Base-by-base conservation (phyloP, 2,797 vertebrate genomes). In the Sebastiscus tertius region DNA sequence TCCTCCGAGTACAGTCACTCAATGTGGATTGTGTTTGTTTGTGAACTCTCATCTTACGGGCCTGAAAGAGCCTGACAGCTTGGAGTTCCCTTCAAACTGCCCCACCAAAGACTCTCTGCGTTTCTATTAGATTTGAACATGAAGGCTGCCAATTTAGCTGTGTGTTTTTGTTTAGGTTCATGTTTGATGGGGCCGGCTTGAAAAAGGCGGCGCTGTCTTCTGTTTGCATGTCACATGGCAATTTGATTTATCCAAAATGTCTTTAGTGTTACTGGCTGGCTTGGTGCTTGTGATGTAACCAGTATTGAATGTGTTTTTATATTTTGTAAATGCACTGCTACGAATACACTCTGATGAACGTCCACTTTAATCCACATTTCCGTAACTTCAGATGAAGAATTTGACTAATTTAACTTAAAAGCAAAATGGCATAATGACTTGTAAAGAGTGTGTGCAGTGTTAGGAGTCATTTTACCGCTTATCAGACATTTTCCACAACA, bases 11-110 rank as follows among this genome's bases (percentile, higher is more conserved):
- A 73, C 75, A 91, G 81, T 86, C 86, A 64, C 85, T 92, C 91
- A 93, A 93, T 94, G 64, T 94, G 94, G 94, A 94, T 93, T 78
- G 88, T 91, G 94, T 95, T 95, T 95, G 92, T 93, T 92, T 93
- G 91, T 74, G 83, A 92, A 87, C 79, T 85, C 89, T 93, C 89
- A n/a, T 89, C 83, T 90, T 80, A 85, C 83, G 83, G 88, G 81
- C 83, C 87, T 84, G 80, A 83, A 87, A 87, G 84, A 86, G 82
- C 27, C 80, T 88, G 87, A 87, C 90, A 91, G 84, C 90, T 89
- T 58, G 73, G 81, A 87, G 90, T 77, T 87, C 33, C 83, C 85
- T 89, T 87, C 86, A 85, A 85, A 82, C 80, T 75, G 75, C 65
- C 80, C 79, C 90, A 79, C 62, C 87, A 88, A 85, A 92, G 89